These are phyloP conservation scores for Polypterus bichir DNA, from an alignment of 2,113 vertebrate species.

Conservation along the genomic window DNA sequence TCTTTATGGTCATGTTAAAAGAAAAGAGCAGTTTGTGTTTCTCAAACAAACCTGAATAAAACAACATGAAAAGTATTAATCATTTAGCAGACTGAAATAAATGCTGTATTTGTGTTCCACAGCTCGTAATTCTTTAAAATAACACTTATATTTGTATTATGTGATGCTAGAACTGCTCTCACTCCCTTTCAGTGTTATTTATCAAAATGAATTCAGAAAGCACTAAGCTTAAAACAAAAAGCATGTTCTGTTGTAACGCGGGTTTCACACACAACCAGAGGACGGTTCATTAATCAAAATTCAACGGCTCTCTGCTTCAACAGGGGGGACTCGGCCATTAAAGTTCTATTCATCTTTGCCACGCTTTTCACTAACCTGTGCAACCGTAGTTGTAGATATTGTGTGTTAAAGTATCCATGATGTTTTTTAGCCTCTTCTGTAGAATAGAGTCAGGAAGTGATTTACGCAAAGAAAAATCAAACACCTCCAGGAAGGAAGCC, in stretches of 20 bases:
- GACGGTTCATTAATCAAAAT: no score
- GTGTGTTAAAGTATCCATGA: constrained; percentile 73
- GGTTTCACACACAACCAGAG: no score
- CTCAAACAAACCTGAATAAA: constrained; percentile 73
- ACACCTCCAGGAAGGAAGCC: constrained; percentile 77
- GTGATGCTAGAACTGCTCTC: no score
- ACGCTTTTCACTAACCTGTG: constrained; percentile 53
- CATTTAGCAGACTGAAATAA: neutral
- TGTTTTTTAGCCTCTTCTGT: constrained; percentile 60
- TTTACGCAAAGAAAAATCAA: constrained; percentile 70
- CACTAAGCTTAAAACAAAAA: no score
- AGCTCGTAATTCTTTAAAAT: no score
- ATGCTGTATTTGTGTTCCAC: neutral
- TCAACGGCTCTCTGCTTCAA: no score
- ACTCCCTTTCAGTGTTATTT: no score
- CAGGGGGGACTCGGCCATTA: no score
- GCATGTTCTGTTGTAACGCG: no score
- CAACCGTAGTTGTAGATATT: constrained; percentile 88
- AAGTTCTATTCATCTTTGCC: no score
- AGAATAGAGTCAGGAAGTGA: constrained; percentile 62
- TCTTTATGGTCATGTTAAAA: constrained; percentile 86
- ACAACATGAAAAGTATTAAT: constrained; percentile 6
- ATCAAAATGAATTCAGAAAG: no score
- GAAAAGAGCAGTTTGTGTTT: constrained; percentile 87
- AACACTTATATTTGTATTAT: no score